phyloP scores from a whole-genome alignment of 2,113 vertebrate genomes.

The Prolemur simus region DNA sequence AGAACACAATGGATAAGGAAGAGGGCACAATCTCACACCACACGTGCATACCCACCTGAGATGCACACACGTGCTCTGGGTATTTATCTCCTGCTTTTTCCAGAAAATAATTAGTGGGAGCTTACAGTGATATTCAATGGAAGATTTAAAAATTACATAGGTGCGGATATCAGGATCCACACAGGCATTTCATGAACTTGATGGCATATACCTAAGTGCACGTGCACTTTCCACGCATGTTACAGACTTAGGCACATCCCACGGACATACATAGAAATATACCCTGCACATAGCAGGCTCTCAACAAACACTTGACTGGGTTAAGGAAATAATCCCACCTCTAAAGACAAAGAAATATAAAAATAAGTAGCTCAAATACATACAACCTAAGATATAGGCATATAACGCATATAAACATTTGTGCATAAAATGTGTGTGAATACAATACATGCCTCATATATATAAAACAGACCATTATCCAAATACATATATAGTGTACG shows the following conservation, averaged over 20 bases:
- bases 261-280: neutral
- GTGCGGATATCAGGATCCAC: neutral
- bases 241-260: neutral
- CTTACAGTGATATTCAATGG: neutral
- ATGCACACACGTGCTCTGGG: neutral
- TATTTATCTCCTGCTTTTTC: neutral
- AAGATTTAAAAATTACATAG: neutral
- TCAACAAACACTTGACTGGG: neutral
- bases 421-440: neutral
- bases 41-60: accelerated
- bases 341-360: constrained; percentile 32
- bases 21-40: neutral
- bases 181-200: neutral
- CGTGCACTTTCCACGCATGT: neutral
- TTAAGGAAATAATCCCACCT: neutral
- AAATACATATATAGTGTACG: neutral
- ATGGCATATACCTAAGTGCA: neutral
- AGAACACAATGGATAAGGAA: neutral
- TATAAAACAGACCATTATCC: neutral
- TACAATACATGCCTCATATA: neutral
- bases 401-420: neutral
- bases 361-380: constrained; percentile 19
- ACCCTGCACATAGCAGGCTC: neutral
- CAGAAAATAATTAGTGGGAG: neutral
- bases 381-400: neutral